These are phyloP conservation scores for Pionites leucogaster DNA, from an alignment of 2,113 vertebrate species.

Conservation along the genomic window DNA sequence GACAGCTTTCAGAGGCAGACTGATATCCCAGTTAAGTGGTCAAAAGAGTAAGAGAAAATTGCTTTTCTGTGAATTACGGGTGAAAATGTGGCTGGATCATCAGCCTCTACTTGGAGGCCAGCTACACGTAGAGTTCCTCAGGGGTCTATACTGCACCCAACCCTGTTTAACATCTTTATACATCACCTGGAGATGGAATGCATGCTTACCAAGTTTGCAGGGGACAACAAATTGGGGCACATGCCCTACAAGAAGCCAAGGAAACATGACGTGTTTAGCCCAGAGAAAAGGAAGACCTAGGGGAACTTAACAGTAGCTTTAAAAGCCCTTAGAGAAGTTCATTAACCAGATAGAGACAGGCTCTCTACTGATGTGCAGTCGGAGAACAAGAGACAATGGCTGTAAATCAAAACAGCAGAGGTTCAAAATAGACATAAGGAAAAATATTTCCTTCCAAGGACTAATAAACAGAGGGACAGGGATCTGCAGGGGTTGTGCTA, in stretches of 20 bases:
- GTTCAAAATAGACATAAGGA: not conserved
- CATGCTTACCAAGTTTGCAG: not conserved
- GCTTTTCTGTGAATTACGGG: not conserved
- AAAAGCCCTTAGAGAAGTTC: not conserved
- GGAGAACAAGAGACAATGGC: not conserved
- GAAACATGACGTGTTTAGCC: not conserved
- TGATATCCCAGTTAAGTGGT: not conserved
- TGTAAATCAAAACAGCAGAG: not conserved
- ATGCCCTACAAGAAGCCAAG: not conserved
- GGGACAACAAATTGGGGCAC: not conserved
- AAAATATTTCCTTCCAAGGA: not conserved
- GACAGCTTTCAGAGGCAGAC: not conserved
- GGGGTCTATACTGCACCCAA: not conserved
- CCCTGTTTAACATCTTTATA: not conserved
- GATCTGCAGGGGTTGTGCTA: rapidly evolving
- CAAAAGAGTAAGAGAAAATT: not conserved
- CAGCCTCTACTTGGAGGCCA: not conserved
- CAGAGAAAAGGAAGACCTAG: not conserved
- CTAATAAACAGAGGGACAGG: not conserved
- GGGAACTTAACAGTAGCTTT: not conserved
- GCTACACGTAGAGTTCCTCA: rapidly evolving
- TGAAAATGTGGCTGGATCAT: not conserved
- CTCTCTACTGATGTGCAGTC: not conserved
- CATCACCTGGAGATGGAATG: not conserved
- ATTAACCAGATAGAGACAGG: not conserved